Percentiles rank a stretch among this genome's conserved stretches.
Evolutionary conservation across 1,140 invertebrate species (phyloP).

Genomic region (Drosophila hydei): DNA sequence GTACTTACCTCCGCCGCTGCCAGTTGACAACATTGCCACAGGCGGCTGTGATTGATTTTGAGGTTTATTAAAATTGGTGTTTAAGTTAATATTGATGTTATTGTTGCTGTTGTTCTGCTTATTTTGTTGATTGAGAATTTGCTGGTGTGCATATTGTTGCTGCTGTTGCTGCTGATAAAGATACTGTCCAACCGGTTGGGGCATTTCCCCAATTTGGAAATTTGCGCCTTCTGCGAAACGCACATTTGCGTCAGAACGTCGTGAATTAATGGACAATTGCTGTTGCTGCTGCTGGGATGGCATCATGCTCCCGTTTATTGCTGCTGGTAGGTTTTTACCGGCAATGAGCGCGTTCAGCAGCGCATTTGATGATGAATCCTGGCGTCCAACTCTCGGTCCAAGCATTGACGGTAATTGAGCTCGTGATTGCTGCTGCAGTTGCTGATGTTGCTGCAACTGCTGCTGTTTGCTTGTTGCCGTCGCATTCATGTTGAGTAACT

Average conservation of each 20-base stretch:
- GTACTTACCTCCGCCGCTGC: constrained; percentile 63
- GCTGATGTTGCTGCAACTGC: constrained; percentile 26
- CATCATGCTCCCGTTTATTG: constrained; percentile 18
- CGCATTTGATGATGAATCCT: constrained; percentile 57
- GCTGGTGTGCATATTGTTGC: constrained; percentile 27
- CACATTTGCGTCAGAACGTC: constrained; percentile 16
- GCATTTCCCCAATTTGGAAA: constrained; percentile 47
- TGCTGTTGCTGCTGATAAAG: constrained; percentile 16
- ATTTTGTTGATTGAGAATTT: constrained; percentile 29
- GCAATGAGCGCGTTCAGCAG: constrained; percentile 63
- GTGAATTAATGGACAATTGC: constrained; percentile 3
- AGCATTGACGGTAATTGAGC: constrained; percentile 22
- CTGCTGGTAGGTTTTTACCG: constrained; percentile 37
- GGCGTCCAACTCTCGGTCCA: constrained; percentile 18
- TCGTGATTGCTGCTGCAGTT: constrained; percentile 36
- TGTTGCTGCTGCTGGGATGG: constrained; percentile 34
- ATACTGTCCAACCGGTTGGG: constrained; percentile 31
- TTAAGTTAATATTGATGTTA: constrained; percentile 40
- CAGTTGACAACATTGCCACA: constrained; percentile 59
- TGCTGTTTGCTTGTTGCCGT: constrained; percentile 31
- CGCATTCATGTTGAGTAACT: constrained; percentile 52
- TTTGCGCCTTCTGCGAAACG: constrained; percentile 47
- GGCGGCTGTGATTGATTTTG: constrained; percentile 39
- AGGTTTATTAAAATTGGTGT: constrained; percentile 31
- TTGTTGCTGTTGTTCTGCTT: constrained; percentile 33